Base-by-base conservation (phyloP, 2,888 invertebrate genomes). In the Slavum lentiscoides region DNA sequence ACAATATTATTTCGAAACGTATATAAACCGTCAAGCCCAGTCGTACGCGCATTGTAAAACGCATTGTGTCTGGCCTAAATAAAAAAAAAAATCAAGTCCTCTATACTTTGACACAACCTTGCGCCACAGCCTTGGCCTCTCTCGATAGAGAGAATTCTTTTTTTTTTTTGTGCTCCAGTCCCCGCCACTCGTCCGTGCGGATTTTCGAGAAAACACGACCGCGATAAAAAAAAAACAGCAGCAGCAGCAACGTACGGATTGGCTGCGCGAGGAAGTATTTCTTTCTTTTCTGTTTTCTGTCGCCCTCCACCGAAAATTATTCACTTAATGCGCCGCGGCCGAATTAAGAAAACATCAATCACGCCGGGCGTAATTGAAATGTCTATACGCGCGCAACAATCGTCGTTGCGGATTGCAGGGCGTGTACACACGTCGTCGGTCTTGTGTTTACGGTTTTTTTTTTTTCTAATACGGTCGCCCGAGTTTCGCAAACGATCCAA, bases 261-360 rank as follows among this genome's bases (percentile, higher is more conserved):
- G n/a, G n/a, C n/a, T n/a, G n/a, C n/a, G 30, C 30, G 30, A 30
- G 30, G 30, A 30, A 30, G 30, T 30, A 4, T 30, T 30, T 30
- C 30, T 30, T 30, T 30, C 4, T 30, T 4, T 30, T 30, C 30
- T 30, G 1, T 30, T 30, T 30, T 30, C 4, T 30, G 1, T 30
- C 4, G 1, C 30, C 30, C n/a, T n/a, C 4, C 30, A 4, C 30
- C 30, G 30, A 30, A 30, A 30, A 30, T 30, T 30, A n/a, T n/a
- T n/a, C n/a, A n/a, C n/a, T n/a, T n/a, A n/a, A n/a, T n/a, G n/a
- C 62, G 80, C 39, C 39, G 21, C 64, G 61, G 70, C 80, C 49
- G 72, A 72, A 80, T 80, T 72, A 80, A 72, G 72, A 80, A 72
- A 64, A 64, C 80, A 72, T 80, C 70, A 66, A 80, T 80, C 80